Evolutionary conservation across 2,797 vertebrate genomes (phyloP), one percentile per base, ranked within the genome.

Genomic region (Molossus alvarezi): DNA sequence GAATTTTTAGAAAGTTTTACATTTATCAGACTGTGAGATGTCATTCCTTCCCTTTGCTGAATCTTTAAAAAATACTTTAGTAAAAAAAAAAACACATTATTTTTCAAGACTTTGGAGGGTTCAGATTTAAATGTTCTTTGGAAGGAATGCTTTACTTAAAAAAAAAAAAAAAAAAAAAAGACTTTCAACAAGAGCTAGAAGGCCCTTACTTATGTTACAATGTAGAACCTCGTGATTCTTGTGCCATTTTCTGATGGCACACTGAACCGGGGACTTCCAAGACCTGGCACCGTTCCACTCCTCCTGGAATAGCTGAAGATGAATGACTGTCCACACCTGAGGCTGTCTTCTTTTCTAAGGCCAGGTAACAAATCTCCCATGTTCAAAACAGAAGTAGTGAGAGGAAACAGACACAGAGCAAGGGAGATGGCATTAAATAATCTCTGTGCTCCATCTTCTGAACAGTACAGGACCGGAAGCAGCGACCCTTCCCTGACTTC

Each of bases 41-140:
- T 73, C 33, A 94, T 92, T 90, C 27, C 23, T 82, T 86, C 10
- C 53, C 29, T 91, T 93, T 91, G 57, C 15, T 41, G 29, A 87
- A 80, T 41, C 29, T 88, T 93, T 53, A 85, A 91, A 91, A 85
- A 65, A 27, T 77, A 60, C 45, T 55, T 91, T 83, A 94, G 64
- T 76, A 53, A 14, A 95, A 45, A 33, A 33, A 33, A 33, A 33
- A 58, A 82, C 10, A 57, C 9, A 48, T 60, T 77, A 57, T 73
- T 93, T 92, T 90, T 64, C 15, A 90, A 96, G 94, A 15, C 62
- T 86, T 73, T 88, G 48, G 5, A 86, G 27, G 62, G 76, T 80
- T 96, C 25, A 86, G 17, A 77, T 88, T 93, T 88, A 64, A 48
- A 41, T 96, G 90, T 88, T 60, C 72, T 92, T 84, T 91, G 81